Percentiles rank a stretch among this genome's conserved stretches.
These are phyloP conservation scores for Tenthredo scrophulariae DNA, from an alignment of 2,888 invertebrate species.

Conservation along the genomic window DNA sequence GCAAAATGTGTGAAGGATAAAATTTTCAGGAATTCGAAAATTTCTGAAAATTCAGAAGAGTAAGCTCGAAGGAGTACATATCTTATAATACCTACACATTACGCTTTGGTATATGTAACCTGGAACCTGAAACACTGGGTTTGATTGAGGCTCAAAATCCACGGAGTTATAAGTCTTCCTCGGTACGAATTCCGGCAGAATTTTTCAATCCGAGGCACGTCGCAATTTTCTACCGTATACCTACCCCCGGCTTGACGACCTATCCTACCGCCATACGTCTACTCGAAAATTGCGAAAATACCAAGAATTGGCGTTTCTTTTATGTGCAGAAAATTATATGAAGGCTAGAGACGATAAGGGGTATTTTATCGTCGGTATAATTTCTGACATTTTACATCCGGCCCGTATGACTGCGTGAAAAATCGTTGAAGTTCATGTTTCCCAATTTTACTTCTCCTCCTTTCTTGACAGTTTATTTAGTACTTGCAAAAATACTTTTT, in stretches of 20 bases:
- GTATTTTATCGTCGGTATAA: not conserved
- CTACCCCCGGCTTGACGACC: not conserved
- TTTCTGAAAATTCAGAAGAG: not conserved
- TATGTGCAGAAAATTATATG: conserved; percentile 1
- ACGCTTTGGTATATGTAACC: not conserved
- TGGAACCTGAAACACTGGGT: not conserved
- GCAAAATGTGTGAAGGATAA: not conserved
- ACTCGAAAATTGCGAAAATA: conserved; percentile 3
- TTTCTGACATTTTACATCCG: not conserved
- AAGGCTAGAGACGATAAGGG: not conserved
- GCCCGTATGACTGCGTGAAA: no score
- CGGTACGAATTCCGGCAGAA: conserved; percentile 3
- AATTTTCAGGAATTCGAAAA: not conserved
- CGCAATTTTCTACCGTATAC: not conserved
- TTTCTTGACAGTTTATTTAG: not conserved
- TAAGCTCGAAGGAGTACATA: not conserved
- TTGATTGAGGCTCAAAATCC: conserved; percentile 34
- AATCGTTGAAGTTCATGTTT: not conserved
- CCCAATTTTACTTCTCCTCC: not conserved
- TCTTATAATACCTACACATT: not conserved
- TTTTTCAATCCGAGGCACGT: conserved; percentile 42
- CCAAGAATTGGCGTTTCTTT: conserved; percentile 16
- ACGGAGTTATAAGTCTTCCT: not conserved
- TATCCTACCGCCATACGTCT: not conserved
- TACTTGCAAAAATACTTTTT: not conserved